These are phyloP conservation scores for Cerceris rybyensis DNA, from an alignment of 2,888 invertebrate species.

Conservation along the genomic window DNA sequence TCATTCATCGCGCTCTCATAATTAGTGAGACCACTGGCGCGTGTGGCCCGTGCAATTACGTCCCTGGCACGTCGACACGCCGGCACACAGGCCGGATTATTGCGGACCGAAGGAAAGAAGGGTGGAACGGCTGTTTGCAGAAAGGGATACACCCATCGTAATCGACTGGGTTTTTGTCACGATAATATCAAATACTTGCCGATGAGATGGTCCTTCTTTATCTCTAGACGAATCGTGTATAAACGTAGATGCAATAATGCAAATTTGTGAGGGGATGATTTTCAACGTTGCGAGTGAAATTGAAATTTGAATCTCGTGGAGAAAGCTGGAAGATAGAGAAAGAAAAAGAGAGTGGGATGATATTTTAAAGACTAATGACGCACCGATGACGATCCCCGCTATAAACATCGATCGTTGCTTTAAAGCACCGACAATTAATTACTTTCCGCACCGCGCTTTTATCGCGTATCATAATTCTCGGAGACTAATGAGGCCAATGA, in stretches of 20 bases:
- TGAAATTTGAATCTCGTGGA: too few relatives aligned
- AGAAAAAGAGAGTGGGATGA: background rate
- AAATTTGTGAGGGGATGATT: too few relatives aligned
- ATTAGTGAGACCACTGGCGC: constrained; percentile 65
- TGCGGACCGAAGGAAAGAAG: background rate
- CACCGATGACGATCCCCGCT: background rate
- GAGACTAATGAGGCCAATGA: constrained; percentile 19
- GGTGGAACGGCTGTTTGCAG: background rate
- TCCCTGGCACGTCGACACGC: constrained; percentile 47
- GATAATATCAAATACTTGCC: too few relatives aligned
- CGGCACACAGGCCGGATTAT: background rate
- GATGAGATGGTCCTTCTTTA: too few relatives aligned
- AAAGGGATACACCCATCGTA: background rate
- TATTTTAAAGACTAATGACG: constrained; percentile 7
- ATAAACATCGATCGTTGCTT: background rate
- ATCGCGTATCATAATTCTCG: constrained; percentile 19
- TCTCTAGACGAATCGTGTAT: too few relatives aligned
- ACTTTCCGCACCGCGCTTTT: constrained; percentile 2
- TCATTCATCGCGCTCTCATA: constrained; percentile 61
- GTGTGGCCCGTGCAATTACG: constrained; percentile 64
- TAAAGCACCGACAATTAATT: constrained; percentile 15
- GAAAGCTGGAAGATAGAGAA: too few relatives aligned
- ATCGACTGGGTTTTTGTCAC: background rate
- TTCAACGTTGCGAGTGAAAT: too few relatives aligned
- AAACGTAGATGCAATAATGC: too few relatives aligned